Evolutionary conservation across 2,797 vertebrate genomes (phyloP), one percentile per base, ranked within the genome.

Genomic region (Sciaenops ocellatus): DNA sequence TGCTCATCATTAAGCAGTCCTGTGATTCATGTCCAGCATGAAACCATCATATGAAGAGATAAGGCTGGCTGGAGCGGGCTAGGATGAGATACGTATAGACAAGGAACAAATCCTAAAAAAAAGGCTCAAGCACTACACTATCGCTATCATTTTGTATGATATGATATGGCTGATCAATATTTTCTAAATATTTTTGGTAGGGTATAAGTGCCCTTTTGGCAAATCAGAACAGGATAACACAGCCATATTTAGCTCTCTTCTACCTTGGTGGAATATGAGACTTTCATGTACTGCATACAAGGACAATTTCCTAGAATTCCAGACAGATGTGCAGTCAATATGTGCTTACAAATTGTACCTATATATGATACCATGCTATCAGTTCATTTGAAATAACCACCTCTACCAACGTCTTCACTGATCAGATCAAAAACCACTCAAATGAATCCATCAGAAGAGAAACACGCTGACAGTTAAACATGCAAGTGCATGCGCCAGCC

Each of bases 1-100:
- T 69, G 89, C 92, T 90, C 91, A 89, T 94, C 91, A 93, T 93
- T 91, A 90, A 87, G 87, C 79, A 22, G 82, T 67, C 62, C 38
- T 61, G 76, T 91, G 91, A 93, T 91, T 91, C 90, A 93, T 88
- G 83, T 87, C 88, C 87, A 55, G 84, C 83, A 76, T 82, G 78
- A 83, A 82, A 87, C 82, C 83, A 52, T 91, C 85, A 82, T 64
- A 81, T 60, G 59, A 77, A 89, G 82, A 87, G 83, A 85, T 80
- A 82, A 80, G 76, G 77, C 41, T 59, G 54, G 72, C 41, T 73
- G 69, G 61, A 80, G 75, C 18, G 1, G 22, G 47, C 66, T 34
- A 3, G 16, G 30, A 18, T 6, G 55, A 73, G 71, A 74, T 76
- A 68, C 38, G 46, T 20, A 56, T 8, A 61, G 62, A 62, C 24